Evolutionary conservation across 2,113 vertebrate genomes (phyloP), one percentile per base, ranked within the genome.

Genomic region (Thinocorus orbignyianus): DNA sequence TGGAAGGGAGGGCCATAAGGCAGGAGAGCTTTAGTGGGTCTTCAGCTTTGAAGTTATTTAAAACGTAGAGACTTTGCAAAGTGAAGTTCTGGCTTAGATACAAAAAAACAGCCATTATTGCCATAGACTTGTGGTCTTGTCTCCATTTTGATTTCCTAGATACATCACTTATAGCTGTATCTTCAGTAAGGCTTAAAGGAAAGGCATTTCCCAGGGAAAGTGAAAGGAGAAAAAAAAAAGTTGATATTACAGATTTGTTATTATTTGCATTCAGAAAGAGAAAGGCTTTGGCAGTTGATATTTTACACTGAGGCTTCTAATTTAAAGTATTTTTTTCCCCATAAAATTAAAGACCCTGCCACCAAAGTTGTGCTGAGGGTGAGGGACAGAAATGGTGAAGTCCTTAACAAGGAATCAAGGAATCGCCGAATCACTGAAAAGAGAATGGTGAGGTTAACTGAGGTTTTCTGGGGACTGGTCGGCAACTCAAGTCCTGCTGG

Each of bases 1-100:
- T 19, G 23, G 6, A 57, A 8, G 23, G 0, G 9, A n/a, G 5
- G 11, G 6, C 8, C 31, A 70, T 13, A 3, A 64, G 11, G 3
- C 6, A 19, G 12, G 9, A 49, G 30, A 60, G 3, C 28, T 81
- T 18, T 74, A 15, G 2, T 17, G 3, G 20, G 7, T 26, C 14
- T 42, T 86, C 62, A 55, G 28, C 5, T 51, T 54, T 64, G n/a
- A 82, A 68, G 11, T 30, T n/a, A 44, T 74, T 58, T 70, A 41
- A 71, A 85, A 69, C 22, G 26, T 1, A n/a, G 11, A 72, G 8
- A 65, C 7, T 70, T 93, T n/a, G 11, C 25, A 69, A 30, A 25
- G 18, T 33, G 42, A 30, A 74, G 19, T 6, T 80, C 72, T 55
- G 11, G 13, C 24, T 82, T 2, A 6, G 39, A 26, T 44, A 10